A percentile compares a stretch with the other conserved stretches of the same genome.
These are phyloP conservation scores for Stenopsyche tienmushanensis DNA, from an alignment of 1,140 invertebrate genomes.

Conservation along the genomic window DNA sequence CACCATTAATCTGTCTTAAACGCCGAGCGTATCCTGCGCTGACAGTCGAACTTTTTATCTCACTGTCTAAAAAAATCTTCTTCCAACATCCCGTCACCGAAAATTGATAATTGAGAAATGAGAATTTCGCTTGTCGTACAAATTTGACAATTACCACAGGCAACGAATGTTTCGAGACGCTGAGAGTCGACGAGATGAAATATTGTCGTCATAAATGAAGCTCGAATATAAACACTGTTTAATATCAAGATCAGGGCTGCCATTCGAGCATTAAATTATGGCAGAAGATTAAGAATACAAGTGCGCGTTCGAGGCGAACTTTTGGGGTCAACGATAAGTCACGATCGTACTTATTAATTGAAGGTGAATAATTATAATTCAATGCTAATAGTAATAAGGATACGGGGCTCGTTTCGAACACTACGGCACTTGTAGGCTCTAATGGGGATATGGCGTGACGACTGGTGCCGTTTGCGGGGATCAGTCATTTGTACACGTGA, in stretches of 20 bases:
- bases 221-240: too few species aligned
- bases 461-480: constrained; percentile 29
- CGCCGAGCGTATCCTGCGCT: constrained; percentile 35
- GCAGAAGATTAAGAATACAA: too few species aligned
- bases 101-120: not conserved
- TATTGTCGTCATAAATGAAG: not conserved
- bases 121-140: too few species aligned
- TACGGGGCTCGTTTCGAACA: constrained; percentile 1
- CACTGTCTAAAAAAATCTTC: not conserved
- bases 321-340: not conserved
- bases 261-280: not conserved
- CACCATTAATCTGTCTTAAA: constrained; percentile 41
- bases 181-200: not conserved
- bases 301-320: too few species aligned
- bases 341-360: too few species aligned
- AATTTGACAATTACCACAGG: too few species aligned
- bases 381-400: not conserved
- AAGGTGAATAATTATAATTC: not conserved
- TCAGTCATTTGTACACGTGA: constrained; percentile 30
- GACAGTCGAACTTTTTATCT: constrained; percentile 26
- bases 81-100: constrained; percentile 3
- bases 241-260: too few species aligned
- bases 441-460: constrained; percentile 37
- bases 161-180: not conserved
- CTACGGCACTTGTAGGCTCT: not conserved